Base-by-base conservation (phyloP, 2,797 vertebrate genomes). In the Pipistrellus pygmaeus region DNA sequence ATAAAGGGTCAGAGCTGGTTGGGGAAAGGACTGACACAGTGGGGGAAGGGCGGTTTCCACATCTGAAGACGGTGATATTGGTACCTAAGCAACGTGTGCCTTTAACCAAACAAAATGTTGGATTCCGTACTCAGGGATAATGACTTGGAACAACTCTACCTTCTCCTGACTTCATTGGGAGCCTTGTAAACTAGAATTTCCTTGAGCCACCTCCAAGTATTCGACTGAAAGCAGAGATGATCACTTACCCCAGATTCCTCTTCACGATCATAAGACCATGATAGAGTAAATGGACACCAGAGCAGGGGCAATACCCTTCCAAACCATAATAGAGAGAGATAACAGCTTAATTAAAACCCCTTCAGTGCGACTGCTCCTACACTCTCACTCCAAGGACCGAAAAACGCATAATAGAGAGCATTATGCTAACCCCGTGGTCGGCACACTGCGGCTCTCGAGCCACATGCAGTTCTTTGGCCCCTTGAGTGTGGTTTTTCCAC, bases 331-430 rank as follows among this genome's bases (percentile, higher is more conserved):
- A n/a, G 30, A 90, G 32, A 94, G 23, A 57, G 64, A 87, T 53
- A 90, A 84, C 27, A 51, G 84, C 73, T 83, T 71, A 89, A 94
- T 53, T 48, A 89, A 84, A 94, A 85, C 71, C 78, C 51, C 76
- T 57, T 71, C 51, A 38, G 8, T 48, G 64, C 64, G 44, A 71
- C 20, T 38, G 32, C 51, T 48, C 57, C 62, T 73, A 21, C 38
- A 38, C 82, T 20, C 64, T 71, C 44, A 57, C 69, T 78, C 82
- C 76, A 78, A 73, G 51, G 44, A 72, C 17, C 64, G 84, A 64
- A 86, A 20, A 76, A 90, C 48, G 66, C 5, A 90, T 10, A 30
- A 30, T 12, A 12, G 27, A 30, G 60, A 62, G 60, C 57, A 62
- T 6, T 62, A 30, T 62, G 57, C 57, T 38, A 38, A 38, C 38